Base-by-base conservation (phyloP, 2,888 invertebrate species). In the Augochlorella aurata region DNA sequence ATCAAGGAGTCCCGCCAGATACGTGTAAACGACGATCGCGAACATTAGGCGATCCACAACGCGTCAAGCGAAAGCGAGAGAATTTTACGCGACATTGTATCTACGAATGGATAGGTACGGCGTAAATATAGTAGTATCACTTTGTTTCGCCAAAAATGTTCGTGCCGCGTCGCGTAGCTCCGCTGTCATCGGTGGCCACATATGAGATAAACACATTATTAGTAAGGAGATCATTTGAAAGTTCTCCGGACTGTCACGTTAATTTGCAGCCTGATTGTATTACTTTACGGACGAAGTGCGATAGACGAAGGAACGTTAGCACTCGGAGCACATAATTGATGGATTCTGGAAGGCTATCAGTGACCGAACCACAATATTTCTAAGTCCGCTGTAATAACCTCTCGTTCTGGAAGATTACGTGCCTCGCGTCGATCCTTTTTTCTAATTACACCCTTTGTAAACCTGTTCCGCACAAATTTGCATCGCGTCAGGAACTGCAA, bases 301-400 rank as follows among this genome's bases (percentile, higher is more conserved):
- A 69, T 69, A 73, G 69, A 75, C 69, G 74, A 74, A 77, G 69
- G 66, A 73, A 61, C 47, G n/a, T 61, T 65, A 66, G 63, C 61
- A 18, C 54, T 45, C 38, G 69, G 29, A 52, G 71, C 50, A 65
- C 45, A 69, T 81, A 72, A 76, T 73, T 63, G 74, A 79, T 52
- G 78, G 84, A 81, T 70, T 74, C 79, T 76, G 74, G 79, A 74
- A 9, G 81, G 44, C 69, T 77, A 61, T 79, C 77, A 74, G 76
- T 78, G 49, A 73, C 49, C 77, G 75, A 78, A 47, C 65, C 52
- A 77, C 82, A 73, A 78, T 82, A 78, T 83, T 75, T 82, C 78
- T 82, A 83, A 82, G 77, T 61, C 66, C 61, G 63, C 65, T 77
- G 68, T 81, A 81, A 81, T 84, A 80, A 83, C 71, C 68, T 84